These are phyloP conservation scores for Echinometra lucunter DNA, from an alignment of 53 echinoderm and acorn worm genomes.

Conservation along the genomic window DNA sequence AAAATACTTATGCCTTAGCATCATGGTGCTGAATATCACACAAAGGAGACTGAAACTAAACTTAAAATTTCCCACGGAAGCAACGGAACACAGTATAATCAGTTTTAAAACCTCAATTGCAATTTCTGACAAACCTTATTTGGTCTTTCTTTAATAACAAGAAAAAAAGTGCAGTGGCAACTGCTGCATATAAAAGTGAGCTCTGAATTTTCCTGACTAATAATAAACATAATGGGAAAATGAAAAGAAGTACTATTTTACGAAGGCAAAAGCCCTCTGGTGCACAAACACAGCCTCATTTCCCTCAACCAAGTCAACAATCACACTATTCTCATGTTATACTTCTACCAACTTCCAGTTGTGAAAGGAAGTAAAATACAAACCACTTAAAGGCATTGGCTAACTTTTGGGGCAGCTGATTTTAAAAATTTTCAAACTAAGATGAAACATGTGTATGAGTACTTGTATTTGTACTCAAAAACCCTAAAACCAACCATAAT, in stretches of 20 bases:
- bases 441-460: no score
- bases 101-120: background rate
- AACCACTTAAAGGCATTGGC: no score
- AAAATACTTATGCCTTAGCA: no score
- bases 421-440: no score
- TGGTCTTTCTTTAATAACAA: background rate
- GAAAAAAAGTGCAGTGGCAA: background rate
- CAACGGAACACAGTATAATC: no score
- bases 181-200: conserved; percentile 9
- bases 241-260: background rate
- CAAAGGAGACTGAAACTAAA: no score
- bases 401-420: no score
- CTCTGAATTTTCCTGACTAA: background rate
- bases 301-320: background rate
- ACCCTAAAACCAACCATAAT: no score
- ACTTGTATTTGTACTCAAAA: no score
- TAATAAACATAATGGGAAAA: background rate
- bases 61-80: no score
- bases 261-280: background rate
- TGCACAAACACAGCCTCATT: background rate
- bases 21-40: no score
- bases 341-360: background rate
- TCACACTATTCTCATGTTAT: background rate
- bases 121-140: background rate
- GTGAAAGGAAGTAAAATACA: no score